These are phyloP conservation scores for Hyphantria cunea DNA, from an alignment of 1,140 invertebrate genomes.

Conservation along the genomic window DNA sequence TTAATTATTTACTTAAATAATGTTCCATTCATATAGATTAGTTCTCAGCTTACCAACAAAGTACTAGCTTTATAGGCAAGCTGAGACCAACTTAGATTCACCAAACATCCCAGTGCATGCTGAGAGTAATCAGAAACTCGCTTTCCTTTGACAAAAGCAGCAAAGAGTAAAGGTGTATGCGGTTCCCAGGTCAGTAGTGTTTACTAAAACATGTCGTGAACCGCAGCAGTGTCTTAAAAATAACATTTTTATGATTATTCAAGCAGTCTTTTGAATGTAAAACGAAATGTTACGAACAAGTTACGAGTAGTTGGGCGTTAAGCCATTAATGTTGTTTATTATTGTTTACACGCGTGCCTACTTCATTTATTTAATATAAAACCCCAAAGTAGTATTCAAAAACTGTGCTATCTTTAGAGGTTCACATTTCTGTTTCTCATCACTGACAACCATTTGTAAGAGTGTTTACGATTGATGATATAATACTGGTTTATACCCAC, in stretches of 20 bases:
- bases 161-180: conserved; percentile 16
- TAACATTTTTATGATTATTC: conserved; percentile 31
- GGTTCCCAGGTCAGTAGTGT: conserved; percentile 15
- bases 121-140: conserved; percentile 10
- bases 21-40: too few relatives aligned
- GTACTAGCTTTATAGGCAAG: too few relatives aligned
- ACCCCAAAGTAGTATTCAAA: conserved; percentile 8
- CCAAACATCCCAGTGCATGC: conserved; percentile 6
- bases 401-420: conserved; percentile 1
- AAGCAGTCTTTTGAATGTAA: conserved; percentile 25
- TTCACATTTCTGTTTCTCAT: neutral
- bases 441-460: neutral
- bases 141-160: conserved; percentile 4
- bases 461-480: too few relatives aligned
- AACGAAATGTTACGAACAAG: conserved; percentile 19
- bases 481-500: too few relatives aligned
- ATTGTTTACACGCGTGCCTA: conserved; percentile 9
- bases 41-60: too few relatives aligned
- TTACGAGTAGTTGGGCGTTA: conserved; percentile 17
- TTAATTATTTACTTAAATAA: neutral
- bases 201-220: conserved; percentile 24
- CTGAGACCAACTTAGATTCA: too few relatives aligned
- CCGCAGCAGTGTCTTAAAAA: conserved; percentile 31
- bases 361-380: conserved; percentile 7
- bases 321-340: conserved; percentile 24